Percentiles rank a stretch among this genome's conserved stretches.
Evolutionary conservation across 2,113 vertebrate species (phyloP).

Genomic region (Melanotaenia duboulayi): DNA sequence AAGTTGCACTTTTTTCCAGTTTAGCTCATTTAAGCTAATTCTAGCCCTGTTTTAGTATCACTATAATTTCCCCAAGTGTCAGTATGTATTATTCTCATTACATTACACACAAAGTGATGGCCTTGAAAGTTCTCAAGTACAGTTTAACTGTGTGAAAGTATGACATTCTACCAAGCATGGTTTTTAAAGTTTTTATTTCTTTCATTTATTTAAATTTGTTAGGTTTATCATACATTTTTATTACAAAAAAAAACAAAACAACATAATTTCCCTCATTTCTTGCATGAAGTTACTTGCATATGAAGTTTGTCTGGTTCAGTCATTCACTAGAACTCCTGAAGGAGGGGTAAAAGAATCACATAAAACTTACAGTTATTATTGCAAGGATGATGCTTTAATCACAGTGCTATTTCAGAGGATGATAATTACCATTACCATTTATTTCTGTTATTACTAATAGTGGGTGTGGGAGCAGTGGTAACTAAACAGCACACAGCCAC

Average conservation of each 20-base stretch:
- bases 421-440: neutral
- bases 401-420: neutral
- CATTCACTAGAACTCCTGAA: neutral
- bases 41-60: slow-evolving; percentile 3
- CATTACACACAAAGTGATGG: neutral
- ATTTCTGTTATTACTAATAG: neutral
- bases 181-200: neutral
- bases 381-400: neutral
- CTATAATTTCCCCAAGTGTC: slow-evolving; percentile 3
- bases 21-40: neutral
- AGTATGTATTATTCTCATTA: slow-evolving; percentile 17
- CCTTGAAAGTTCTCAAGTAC: slow-evolving; percentile 11
- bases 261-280: too few species aligned
- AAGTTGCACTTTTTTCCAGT: slow-evolving; percentile 25
- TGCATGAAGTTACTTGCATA: too few species aligned
- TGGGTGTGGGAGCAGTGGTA: neutral
- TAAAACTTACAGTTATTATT: neutral
- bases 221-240: neutral
- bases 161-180: neutral
- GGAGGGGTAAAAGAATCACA: neutral
- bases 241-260: too few species aligned
- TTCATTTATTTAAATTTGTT: neutral
- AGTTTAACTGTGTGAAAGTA: neutral
- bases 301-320: too few species aligned
- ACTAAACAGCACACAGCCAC: neutral